phyloP scores from a whole-genome alignment of 35 echinoderm and acorn worm species.

The Strongylocentrotus purpuratus region DNA sequence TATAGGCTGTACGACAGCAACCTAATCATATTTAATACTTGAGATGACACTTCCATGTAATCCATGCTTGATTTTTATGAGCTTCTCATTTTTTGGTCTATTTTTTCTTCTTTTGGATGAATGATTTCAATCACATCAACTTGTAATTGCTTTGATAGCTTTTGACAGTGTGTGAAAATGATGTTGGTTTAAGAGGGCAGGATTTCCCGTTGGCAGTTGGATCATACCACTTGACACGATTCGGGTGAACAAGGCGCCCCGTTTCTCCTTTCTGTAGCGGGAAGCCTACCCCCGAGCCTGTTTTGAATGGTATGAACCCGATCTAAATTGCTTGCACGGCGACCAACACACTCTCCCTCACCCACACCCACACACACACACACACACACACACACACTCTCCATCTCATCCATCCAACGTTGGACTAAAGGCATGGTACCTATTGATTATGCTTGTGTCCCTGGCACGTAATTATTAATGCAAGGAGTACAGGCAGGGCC shows the following conservation, averaged over 20 bases:
- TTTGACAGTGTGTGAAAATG: neutral
- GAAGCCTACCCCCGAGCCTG: neutral
- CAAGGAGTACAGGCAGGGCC: slow-evolving; percentile 7
- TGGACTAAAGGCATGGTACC: neutral
- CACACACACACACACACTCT: neutral
- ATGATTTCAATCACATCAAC: neutral
- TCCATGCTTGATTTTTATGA: neutral
- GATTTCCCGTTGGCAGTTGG: neutral
- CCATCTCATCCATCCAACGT: neutral
- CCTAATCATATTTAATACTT: neutral
- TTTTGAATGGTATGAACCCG: neutral
- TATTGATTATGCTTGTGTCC: slow-evolving; percentile 34
- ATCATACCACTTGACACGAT: neutral
- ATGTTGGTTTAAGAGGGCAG: neutral
- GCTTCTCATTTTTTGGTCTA: neutral
- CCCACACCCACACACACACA: neutral
- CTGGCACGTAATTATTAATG: slow-evolving; percentile 29
- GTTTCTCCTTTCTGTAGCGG: neutral
- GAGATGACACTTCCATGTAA: neutral
- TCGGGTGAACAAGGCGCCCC: neutral
- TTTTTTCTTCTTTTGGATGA: neutral
- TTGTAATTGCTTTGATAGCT: neutral
- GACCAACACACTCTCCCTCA: neutral
- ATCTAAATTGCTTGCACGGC: neutral
- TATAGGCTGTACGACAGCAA: neutral